phyloP scores from a whole-genome alignment of 2,113 vertebrate genomes.

The Caloenas nicobarica region DNA sequence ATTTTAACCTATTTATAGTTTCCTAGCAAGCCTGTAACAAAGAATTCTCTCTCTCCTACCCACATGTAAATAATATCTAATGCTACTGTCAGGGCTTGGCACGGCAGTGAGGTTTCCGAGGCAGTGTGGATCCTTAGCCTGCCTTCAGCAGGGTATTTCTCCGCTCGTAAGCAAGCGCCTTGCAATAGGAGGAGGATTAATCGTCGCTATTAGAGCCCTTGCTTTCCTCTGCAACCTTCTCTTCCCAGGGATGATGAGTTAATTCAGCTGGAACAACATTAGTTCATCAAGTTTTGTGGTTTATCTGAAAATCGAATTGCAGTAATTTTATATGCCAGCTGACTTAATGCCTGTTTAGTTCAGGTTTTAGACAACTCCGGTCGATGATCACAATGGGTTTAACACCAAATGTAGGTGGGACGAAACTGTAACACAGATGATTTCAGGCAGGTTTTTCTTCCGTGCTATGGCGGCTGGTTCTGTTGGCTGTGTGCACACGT shows the following conservation, averaged over 20 bases:
- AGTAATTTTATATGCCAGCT: conserved; percentile 65
- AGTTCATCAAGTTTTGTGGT: conserved; percentile 72
- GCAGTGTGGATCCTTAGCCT: background rate
- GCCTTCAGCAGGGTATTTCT: background rate
- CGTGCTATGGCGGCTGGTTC: background rate
- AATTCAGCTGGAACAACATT: conserved; percentile 71
- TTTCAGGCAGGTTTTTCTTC: background rate
- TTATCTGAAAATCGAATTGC: conserved; percentile 73
- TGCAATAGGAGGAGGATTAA: conserved; percentile 59
- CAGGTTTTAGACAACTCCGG: conserved; percentile 33
- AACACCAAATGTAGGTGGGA: background rate
- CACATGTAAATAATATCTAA: background rate
- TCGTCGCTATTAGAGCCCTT: conserved; percentile 16
- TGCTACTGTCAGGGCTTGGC: background rate
- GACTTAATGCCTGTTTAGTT: conserved; percentile 64
- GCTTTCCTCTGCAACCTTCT: conserved; percentile 34
- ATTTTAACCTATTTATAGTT: conserved; percentile 26
- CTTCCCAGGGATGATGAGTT: conserved; percentile 62
- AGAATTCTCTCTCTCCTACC: background rate
- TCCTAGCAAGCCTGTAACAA: background rate
- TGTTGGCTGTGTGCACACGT: background rate
- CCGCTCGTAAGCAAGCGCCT: background rate
- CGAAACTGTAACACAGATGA: background rate
- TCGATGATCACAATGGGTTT: conserved; percentile 14
- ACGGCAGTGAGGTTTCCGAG: background rate